A percentile compares a stretch with the other conserved stretches of the same genome.
Evolutionary conservation across 2,113 vertebrate genomes (phyloP).

Genomic region (Alethe diademata): DNA sequence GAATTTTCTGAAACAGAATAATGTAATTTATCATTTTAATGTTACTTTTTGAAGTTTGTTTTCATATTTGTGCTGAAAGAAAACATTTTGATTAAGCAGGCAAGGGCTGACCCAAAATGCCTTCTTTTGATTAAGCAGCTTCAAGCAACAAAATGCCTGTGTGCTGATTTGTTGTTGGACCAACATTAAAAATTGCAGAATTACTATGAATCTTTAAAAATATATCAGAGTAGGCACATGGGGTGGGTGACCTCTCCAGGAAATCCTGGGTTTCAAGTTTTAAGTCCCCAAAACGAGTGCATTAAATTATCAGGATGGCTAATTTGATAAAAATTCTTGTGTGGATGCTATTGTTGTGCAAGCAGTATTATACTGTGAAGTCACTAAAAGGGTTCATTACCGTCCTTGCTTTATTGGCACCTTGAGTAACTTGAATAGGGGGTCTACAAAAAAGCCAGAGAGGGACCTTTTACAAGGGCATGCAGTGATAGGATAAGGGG

Average conservation of each 20-base stretch:
- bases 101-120: not conserved
- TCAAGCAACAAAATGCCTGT: not conserved
- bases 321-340: not conserved
- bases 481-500: not conserved
- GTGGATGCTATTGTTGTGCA: not conserved
- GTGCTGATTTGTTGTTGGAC: not conserved
- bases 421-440: not conserved
- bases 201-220: not conserved
- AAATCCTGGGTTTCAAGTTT: not conserved
- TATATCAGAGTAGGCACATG: not conserved
- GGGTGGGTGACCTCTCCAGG: not conserved
- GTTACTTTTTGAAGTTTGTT: slow-evolving; percentile 6
- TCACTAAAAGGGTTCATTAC: not conserved
- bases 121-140: not conserved
- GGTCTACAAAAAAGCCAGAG: not conserved
- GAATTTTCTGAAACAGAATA: slow-evolving; percentile 3
- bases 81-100: slow-evolving; percentile 5
- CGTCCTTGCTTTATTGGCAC: not conserved
- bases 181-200: not conserved
- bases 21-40: slow-evolving; percentile 13
- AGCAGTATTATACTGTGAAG: not conserved
- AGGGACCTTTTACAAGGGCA: not conserved
- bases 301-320: not conserved
- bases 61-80: slow-evolving; percentile 4
- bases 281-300: not conserved